A percentile compares a stretch with the other conserved stretches of the same genome.
phyloP scores from a whole-genome alignment of 1,140 invertebrate genomes.

The Trinorchestia longiramus region DNA sequence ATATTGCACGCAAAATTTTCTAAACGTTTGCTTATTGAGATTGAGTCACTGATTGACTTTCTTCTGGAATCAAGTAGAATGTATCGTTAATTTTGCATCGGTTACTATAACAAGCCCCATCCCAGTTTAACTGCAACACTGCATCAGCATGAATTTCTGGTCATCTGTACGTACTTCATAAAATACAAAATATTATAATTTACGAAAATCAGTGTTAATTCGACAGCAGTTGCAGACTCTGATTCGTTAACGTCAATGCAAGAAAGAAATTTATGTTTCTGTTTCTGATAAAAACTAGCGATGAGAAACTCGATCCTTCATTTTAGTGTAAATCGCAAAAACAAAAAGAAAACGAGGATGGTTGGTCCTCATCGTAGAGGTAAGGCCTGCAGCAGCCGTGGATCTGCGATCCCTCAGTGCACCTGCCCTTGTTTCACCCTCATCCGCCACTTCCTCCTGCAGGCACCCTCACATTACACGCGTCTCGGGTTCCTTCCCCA shows the following conservation, averaged over 20 bases:
- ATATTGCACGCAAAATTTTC: too few relatives aligned
- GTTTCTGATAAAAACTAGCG: neutral
- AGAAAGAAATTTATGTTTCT: neutral
- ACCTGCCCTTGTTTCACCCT: neutral
- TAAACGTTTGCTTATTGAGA: too few relatives aligned
- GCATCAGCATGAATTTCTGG: too few relatives aligned
- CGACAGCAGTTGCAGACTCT: neutral
- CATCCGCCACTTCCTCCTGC: neutral
- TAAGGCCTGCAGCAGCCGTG: neutral
- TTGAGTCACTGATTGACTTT: too few relatives aligned
- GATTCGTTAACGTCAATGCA: too few relatives aligned
- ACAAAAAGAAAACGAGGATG: neutral
- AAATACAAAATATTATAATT: neutral
- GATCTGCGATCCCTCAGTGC: neutral
- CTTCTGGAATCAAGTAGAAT: too few relatives aligned
- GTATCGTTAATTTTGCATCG: too few relatives aligned
- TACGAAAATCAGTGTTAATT: neutral
- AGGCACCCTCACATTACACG: constrained; percentile 16
- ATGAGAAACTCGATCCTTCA: neutral
- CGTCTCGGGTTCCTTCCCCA: neutral
- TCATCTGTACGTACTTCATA: neutral
- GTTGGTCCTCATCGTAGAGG: neutral
- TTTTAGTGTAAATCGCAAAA: neutral
- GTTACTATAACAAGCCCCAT: too few relatives aligned
- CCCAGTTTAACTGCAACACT: too few relatives aligned